Evolutionary conservation across 2,797 vertebrate species (phyloP).

Genomic region (Phalloptychus januarius): DNA sequence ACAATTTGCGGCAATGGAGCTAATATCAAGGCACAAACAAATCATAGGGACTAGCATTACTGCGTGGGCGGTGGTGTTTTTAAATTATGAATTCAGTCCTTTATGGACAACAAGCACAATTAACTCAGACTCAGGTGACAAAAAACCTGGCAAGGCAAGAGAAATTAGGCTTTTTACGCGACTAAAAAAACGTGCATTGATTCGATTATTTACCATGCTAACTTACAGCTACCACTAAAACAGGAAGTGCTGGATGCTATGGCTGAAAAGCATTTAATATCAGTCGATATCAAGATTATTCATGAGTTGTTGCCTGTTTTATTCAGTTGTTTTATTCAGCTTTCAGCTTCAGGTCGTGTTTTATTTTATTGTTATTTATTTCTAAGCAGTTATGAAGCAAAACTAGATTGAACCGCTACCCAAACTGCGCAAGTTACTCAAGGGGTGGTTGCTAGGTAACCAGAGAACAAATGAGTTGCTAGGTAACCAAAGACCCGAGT

Average conservation of each 20-base stretch:
- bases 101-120: slow-evolving; percentile 19
- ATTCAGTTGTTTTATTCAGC: too few relatives aligned
- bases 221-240: slow-evolving; percentile 27
- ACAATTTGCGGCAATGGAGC: slow-evolving; percentile 31
- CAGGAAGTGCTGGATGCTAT: slow-evolving; percentile 5
- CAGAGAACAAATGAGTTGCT: too few relatives aligned
- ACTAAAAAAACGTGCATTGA: slow-evolving; percentile 32
- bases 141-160: neutral
- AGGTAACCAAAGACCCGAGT: too few relatives aligned
- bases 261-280: too few relatives aligned
- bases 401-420: too few relatives aligned
- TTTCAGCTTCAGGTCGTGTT: too few relatives aligned
- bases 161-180: slow-evolving; percentile 21
- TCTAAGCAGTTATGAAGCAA: too few relatives aligned
- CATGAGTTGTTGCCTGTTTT: too few relatives aligned
- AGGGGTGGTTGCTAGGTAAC: too few relatives aligned
- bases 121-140: neutral
- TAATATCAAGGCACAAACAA: slow-evolving; percentile 54
- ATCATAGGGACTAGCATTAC: slow-evolving; percentile 34
- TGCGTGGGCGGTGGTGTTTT: slow-evolving; percentile 39
- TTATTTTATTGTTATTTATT: too few relatives aligned
- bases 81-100: slow-evolving; percentile 47
- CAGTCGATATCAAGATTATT: too few relatives aligned
- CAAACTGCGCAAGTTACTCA: too few relatives aligned
- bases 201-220: slow-evolving; percentile 1